A percentile compares a stretch with the other conserved stretches of the same genome.
Conservation (phyloP, 2,113 vertebrate genomes). For the Onychostoma macrolepis region DNA sequence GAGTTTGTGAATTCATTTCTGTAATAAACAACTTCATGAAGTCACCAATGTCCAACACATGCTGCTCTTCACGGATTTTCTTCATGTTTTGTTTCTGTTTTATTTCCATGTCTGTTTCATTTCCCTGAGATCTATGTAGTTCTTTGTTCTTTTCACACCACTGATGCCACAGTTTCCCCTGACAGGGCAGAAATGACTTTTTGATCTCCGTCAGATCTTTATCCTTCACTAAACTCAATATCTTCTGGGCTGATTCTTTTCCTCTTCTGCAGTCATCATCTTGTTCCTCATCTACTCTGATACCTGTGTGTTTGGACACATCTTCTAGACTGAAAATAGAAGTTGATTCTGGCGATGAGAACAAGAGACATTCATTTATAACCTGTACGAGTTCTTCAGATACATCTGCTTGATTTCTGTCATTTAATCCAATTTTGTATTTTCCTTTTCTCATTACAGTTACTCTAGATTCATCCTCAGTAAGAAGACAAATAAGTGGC, state of each 20-base stretch:
- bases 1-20: background rate
- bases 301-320: background rate
- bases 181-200: conserved; percentile 18
- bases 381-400: background rate
- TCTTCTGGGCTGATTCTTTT: background rate
- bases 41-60: background rate
- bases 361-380: background rate
- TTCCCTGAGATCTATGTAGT: background rate
- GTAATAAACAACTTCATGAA: background rate
- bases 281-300: background rate
- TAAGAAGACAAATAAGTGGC: background rate
- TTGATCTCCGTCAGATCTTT: background rate
- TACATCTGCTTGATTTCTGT: background rate
- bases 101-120: background rate
- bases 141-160: conserved; percentile 17
- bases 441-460: background rate
- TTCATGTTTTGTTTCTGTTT: background rate
- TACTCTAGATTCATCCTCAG: background rate
- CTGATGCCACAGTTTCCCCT: conserved; percentile 24
- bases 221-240: background rate
- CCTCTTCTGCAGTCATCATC: background rate
- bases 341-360: background rate
- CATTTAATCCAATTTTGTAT: background rate
- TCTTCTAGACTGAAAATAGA: background rate
- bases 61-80: background rate